phyloP scores from a whole-genome alignment of 2,797 vertebrate species.

The Halcyon smyrnensis region DNA sequence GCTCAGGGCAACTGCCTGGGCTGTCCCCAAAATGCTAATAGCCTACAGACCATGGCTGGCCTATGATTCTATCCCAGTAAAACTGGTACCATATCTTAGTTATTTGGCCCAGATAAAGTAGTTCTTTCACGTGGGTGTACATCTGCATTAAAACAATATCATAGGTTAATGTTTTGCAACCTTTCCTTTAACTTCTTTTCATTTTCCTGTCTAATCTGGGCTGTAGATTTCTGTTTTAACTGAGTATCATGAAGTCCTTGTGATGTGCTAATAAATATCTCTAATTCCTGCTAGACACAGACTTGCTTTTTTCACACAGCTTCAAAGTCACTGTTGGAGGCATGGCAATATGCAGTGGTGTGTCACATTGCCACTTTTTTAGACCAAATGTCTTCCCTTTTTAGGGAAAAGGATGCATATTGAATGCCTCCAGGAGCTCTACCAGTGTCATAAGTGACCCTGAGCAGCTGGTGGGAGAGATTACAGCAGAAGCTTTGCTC shows the following conservation, averaged over 20 bases:
- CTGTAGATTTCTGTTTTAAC: neutral
- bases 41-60: neutral
- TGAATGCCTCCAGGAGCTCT: neutral
- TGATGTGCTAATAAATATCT: neutral
- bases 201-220: neutral
- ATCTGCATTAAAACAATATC: neutral
- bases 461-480: conserved; percentile 52
- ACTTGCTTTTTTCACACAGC: neutral
- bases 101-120: neutral
- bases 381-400: neutral
- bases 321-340: neutral
- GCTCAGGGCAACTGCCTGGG: neutral
- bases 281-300: neutral
- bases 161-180: neutral
- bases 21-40: neutral
- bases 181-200: neutral
- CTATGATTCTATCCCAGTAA: neutral
- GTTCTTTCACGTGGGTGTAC: neutral
- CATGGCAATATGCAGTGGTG: neutral
- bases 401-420: neutral
- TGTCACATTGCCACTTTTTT: neutral
- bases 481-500: neutral
- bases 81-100: neutral
- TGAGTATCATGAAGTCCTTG: neutral
- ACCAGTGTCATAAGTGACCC: conserved; percentile 22